Conservation (phyloP, 2,797 vertebrate species). For the Nyctalus aviator region DNA sequence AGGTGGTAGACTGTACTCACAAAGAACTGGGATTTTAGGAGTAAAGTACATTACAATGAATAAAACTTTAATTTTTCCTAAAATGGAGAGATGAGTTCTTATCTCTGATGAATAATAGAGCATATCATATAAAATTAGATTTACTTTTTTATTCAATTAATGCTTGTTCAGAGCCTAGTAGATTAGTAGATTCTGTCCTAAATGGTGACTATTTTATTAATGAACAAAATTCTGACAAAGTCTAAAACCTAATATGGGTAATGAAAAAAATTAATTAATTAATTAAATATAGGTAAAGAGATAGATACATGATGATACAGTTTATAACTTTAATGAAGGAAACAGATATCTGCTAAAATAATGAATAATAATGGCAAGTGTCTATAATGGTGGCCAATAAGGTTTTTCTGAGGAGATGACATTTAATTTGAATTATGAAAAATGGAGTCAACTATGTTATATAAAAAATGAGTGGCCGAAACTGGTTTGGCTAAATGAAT, state of each 20-base stretch:
- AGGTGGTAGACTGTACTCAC: slow-evolving; percentile 18
- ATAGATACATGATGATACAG: neutral
- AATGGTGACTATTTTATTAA: neutral
- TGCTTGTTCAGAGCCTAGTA: neutral
- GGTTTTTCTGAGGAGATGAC: neutral
- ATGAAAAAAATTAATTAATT: neutral
- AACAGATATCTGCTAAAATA: neutral
- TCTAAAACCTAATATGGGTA: neutral
- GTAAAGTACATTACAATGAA: neutral
- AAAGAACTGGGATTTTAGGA: neutral
- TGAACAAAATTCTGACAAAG: neutral
- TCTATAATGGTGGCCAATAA: neutral
- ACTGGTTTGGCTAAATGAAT: too few species aligned
- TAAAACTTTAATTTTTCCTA: neutral
- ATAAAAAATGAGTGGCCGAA: neutral
- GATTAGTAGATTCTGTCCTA: neutral
- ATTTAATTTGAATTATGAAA: neutral
- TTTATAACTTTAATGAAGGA: neutral
- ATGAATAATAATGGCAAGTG: neutral
- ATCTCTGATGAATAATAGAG: slow-evolving; percentile 16
- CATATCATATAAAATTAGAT: neutral
- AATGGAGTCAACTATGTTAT: neutral
- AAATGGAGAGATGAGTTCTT: neutral
- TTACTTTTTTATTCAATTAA: slow-evolving; percentile 38
- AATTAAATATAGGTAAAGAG: neutral